Evolutionary conservation across 2,888 invertebrate species (phyloP).

Genomic region (Eristalis pertinax): DNA sequence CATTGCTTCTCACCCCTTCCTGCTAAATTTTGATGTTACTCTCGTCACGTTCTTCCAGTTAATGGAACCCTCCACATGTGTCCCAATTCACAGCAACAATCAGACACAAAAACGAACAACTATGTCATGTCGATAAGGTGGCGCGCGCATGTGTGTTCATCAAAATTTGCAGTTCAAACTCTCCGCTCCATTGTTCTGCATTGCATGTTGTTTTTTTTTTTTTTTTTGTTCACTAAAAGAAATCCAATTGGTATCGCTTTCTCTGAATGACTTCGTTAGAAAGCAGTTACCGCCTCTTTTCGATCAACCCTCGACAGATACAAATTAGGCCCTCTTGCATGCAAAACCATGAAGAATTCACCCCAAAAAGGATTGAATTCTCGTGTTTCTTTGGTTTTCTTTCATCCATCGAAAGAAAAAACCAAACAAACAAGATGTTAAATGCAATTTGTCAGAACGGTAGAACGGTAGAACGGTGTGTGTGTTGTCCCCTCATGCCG

Average conservation of each 20-base stretch:
- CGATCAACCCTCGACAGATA: conserved; percentile 8
- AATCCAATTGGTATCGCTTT: not conserved
- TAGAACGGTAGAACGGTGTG: too few relatives aligned
- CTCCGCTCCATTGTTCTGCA: not conserved
- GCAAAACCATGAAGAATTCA: conserved; percentile 56
- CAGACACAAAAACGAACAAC: not conserved
- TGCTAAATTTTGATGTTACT: too few relatives aligned
- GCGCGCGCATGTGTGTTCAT: not conserved
- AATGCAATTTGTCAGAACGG: conserved; percentile 60
- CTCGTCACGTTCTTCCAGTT: too few relatives aligned
- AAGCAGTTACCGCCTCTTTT: conserved; percentile 50
- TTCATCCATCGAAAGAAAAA: not conserved
- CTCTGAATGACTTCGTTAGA: conserved; percentile 29
- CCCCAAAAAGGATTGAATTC: conserved; percentile 12
- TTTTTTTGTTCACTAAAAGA: not conserved
- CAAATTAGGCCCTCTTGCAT: not conserved
- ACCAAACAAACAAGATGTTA: conserved; percentile 55
- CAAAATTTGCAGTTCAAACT: not conserved
- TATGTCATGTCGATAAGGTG: not conserved
- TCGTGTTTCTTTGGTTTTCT: not conserved
- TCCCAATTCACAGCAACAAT: too few relatives aligned
- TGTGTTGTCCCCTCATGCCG: conserved; percentile 7
- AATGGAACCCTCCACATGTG: too few relatives aligned
- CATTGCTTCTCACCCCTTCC: too few relatives aligned
- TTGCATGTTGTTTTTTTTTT: not conserved